Evolutionary conservation across 2,113 vertebrate species (phyloP), one percentile per base, ranked within the genome.

Genomic region (crab-eating macaque (Macaca fascicularis)): DNA sequence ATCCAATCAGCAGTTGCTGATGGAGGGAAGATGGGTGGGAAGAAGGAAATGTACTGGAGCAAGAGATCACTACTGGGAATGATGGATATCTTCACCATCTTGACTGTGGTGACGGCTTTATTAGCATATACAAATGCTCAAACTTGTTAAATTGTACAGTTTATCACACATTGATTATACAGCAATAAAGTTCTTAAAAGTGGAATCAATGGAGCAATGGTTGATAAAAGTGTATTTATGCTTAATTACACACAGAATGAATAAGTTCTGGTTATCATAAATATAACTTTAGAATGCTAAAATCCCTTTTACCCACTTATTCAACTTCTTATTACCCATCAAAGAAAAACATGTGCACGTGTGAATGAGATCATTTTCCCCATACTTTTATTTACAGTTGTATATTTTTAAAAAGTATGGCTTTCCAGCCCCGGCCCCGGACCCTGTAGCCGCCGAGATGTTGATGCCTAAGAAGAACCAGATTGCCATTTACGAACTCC

Each of bases 401-500:
- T 35, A 52, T 61, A 64, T 27, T 74, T 74, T 85, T 1, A 25
- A 80, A 22, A 45, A n/a, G 52, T n/a, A 55, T 20, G 45, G 45
- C 45, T 45, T 45, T 45, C 45, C 45, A 45, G 45, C 45, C 45
- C 45, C 45, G 2, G 45, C 45, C 8, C 45, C 45, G 2, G 45
- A 45, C 45, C 45, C 45, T 45, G 45, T 45, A 45, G 45, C 45
- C 2, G 8, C 45, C 45, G 45, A 0, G 69, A 99, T 99, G 99
- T 99, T 99, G 99, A 99, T 99, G 99, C 99, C 99, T 98, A 45
- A 45, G 45, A 99, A 99, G 99, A 99, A 99, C 88, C 99, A 99
- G 80, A 99, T 99, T 97, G 99, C 99, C 92, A 99, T 99, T 98
- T 99, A 99, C 4, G 99, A 99, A 86, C 99, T 99, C 99, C 99